Conservation (phyloP, 2,888 invertebrate genomes). For the Melipona beecheii region DNA sequence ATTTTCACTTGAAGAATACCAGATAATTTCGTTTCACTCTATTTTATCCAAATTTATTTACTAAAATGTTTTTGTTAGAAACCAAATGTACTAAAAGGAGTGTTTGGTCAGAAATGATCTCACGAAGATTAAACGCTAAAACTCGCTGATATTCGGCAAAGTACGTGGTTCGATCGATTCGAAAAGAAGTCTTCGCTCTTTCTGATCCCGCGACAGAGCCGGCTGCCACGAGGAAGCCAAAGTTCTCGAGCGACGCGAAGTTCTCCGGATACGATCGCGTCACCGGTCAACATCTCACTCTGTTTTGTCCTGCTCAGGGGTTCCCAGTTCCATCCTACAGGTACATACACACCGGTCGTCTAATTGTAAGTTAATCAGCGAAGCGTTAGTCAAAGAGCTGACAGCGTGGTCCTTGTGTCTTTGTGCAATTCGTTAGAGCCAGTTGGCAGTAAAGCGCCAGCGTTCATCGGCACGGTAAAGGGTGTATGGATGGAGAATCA, state of each 20-base stretch:
- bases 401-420: slow-evolving; percentile 58
- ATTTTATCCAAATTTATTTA: too few species aligned
- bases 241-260: slow-evolving; percentile 88
- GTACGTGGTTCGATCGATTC: too few species aligned
- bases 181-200: background rate
- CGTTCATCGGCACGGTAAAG: slow-evolving; percentile 86
- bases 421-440: slow-evolving; percentile 84
- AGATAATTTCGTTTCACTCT: too few species aligned
- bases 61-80: too few species aligned
- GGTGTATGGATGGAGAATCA: slow-evolving; percentile 73
- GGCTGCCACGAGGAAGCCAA: slow-evolving; percentile 84
- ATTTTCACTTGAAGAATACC: too few species aligned
- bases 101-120: too few species aligned
- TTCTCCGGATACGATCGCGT: slow-evolving; percentile 89
- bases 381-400: slow-evolving; percentile 48
- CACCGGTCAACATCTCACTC: slow-evolving; percentile 87
- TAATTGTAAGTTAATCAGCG: slow-evolving; percentile 30
- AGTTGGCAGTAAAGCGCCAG: slow-evolving; percentile 86
- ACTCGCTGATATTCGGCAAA: too few species aligned
- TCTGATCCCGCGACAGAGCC: slow-evolving; percentile 60
- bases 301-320: slow-evolving; percentile 90
- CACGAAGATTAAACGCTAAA: too few species aligned
- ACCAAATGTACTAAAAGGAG: too few species aligned
- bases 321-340: slow-evolving; percentile 88
- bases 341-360: slow-evolving; percentile 76